Percentiles rank a stretch among this genome's conserved stretches.
These are phyloP conservation scores for Echinarachnius parma DNA, from an alignment of 53 echinoderm and acorn worm species.

Conservation along the genomic window DNA sequence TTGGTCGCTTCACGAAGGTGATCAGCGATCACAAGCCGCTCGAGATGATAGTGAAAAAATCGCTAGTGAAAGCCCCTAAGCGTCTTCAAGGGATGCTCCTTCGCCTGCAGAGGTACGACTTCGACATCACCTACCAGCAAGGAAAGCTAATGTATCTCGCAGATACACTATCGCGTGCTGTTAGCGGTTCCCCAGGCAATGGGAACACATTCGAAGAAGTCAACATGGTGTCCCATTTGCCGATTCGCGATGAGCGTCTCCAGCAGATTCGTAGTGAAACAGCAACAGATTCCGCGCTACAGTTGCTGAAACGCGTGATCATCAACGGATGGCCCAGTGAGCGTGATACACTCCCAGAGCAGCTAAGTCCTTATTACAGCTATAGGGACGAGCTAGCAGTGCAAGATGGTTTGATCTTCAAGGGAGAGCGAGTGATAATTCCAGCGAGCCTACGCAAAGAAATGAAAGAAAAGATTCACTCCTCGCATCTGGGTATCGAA, in stretches of 20 bases:
- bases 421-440: slow-evolving; percentile 36
- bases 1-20: slow-evolving; percentile 27
- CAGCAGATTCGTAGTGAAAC: slow-evolving; percentile 25
- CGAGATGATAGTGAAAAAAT: slow-evolving; percentile 50
- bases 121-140: slow-evolving; percentile 36
- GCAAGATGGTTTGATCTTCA: slow-evolving; percentile 37
- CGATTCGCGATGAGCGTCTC: slow-evolving; percentile 44
- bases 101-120: slow-evolving; percentile 48
- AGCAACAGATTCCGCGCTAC: slow-evolving; percentile 20
- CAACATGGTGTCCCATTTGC: slow-evolving; percentile 27
- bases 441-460: slow-evolving; percentile 16
- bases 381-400: slow-evolving; percentile 42
- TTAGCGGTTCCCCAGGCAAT: slow-evolving; percentile 8
- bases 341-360: slow-evolving; percentile 15
- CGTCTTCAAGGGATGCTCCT: slow-evolving; percentile 52
- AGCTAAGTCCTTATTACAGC: slow-evolving; percentile 12
- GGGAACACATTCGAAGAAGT: slow-evolving; percentile 20
- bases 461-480: slow-evolving; percentile 52
- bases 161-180: slow-evolving; percentile 21
- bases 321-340: slow-evolving; percentile 29
- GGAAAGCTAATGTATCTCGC: slow-evolving; percentile 46
- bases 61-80: slow-evolving; percentile 45
- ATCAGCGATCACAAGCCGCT: slow-evolving; percentile 60
- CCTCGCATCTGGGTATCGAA: slow-evolving; percentile 53
- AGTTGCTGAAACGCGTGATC: slow-evolving; percentile 39